These are phyloP conservation scores for Cryptotermes secundus DNA, from an alignment of 1,140 invertebrate genomes.

Conservation along the genomic window DNA sequence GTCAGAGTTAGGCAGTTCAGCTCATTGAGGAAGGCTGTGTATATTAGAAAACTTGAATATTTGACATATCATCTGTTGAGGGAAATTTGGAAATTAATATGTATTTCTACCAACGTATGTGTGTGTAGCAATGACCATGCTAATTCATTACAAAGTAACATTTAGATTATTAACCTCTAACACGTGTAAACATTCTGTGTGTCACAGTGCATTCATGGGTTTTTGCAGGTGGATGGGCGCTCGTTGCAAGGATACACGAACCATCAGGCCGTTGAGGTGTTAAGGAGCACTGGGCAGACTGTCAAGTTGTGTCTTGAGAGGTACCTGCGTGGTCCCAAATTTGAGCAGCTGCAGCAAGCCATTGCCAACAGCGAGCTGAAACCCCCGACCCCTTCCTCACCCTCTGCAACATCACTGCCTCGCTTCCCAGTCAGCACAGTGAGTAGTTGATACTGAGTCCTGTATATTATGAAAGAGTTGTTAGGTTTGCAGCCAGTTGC, in stretches of 20 bases:
- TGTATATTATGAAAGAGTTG: no score
- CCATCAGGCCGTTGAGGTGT: conserved; percentile 91
- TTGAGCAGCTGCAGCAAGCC: conserved; percentile 91
- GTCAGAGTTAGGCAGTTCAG: no score
- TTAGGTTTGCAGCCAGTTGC: no score
- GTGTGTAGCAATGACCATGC: no score
- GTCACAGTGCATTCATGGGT: not conserved
- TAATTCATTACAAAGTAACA: no score
- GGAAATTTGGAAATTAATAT: no score
- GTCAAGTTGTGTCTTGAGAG: conserved; percentile 86
- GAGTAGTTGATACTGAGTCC: conserved; percentile 42
- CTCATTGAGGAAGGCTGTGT: no score
- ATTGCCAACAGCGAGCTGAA: conserved; percentile 81
- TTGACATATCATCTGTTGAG: no score
- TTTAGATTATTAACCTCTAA: no score
- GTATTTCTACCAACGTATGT: no score
- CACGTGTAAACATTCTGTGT: no score
- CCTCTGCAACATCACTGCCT: conserved; percentile 73
- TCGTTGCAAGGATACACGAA: conserved; percentile 94
- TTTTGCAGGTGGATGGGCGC: conserved; percentile 75
- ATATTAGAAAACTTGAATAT: no score
- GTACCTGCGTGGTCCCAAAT: conserved; percentile 92
- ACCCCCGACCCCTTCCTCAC: conserved; percentile 62
- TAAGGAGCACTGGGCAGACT: conserved; percentile 81
- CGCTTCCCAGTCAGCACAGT: conserved; percentile 74